These are phyloP conservation scores for Baronia brevicornis DNA, from an alignment of 2,888 invertebrate genomes.

Conservation along the genomic window DNA sequence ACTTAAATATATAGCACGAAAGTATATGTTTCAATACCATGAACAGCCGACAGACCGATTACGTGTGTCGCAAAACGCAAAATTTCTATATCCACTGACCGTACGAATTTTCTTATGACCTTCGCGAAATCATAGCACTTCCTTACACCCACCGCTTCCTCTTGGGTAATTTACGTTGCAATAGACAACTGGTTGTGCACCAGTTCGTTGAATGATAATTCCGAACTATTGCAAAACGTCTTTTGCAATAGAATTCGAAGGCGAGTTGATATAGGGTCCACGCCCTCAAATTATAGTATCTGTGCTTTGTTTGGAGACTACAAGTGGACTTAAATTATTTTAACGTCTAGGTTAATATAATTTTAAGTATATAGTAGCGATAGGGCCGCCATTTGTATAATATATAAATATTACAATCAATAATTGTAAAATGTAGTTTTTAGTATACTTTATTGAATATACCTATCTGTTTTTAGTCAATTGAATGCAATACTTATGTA, in stretches of 20 bases:
- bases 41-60: conserved; percentile 20
- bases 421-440: too few species aligned
- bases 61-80: conserved; percentile 33
- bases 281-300: conserved; percentile 60
- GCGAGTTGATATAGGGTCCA: conserved; percentile 56
- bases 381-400: too few species aligned
- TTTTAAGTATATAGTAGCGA: conserved; percentile 2
- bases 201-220: conserved; percentile 71
- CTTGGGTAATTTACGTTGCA: conserved; percentile 49
- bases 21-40: not conserved
- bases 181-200: conserved; percentile 59
- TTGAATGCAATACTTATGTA: too few species aligned
- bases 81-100: conserved; percentile 35
- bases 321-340: conserved; percentile 16
- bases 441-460: too few species aligned
- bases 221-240: conserved; percentile 62
- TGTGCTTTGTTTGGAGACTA: conserved; percentile 51
- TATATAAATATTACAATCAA: too few species aligned
- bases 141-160: conserved; percentile 58
- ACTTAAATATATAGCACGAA: too few species aligned
- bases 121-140: conserved; percentile 54
- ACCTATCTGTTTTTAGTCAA: too few species aligned
- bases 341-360: conserved; percentile 11
- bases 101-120: conserved; percentile 44
- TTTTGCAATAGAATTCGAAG: conserved; percentile 63